Conservation (phyloP, 2,113 vertebrate species). For the Gopherus evgoodei region DNA sequence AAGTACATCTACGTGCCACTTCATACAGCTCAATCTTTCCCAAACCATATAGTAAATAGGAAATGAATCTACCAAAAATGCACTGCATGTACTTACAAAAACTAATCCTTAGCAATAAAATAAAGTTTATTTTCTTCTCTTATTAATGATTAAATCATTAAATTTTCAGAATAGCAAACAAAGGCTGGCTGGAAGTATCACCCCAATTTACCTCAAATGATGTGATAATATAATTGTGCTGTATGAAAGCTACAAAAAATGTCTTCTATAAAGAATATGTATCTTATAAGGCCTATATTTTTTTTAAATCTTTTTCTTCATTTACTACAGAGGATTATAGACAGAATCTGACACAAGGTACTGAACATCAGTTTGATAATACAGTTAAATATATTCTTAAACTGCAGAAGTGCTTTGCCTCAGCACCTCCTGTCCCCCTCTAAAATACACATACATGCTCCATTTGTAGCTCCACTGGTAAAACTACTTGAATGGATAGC, state of each 20-base stretch:
- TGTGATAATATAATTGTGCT: neutral
- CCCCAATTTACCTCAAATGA: neutral
- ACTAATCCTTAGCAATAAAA: neutral
- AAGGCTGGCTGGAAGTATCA: accelerated
- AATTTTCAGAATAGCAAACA: neutral
- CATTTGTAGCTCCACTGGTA: neutral
- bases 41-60: neutral
- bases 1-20: neutral
- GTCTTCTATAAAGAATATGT: neutral
- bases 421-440: neutral
- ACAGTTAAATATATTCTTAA: neutral
- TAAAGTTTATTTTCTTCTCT: accelerated
- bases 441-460: neutral
- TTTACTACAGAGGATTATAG: neutral
- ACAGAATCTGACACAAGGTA: neutral
- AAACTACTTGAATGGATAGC: neutral
- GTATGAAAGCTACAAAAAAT: neutral
- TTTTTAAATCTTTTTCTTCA: neutral
- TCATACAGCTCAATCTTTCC: neutral
- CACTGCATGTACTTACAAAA: neutral
- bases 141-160: neutral
- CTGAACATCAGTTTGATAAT: conserved; percentile 36
- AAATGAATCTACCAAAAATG: neutral
- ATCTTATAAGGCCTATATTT: neutral
- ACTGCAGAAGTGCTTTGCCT: neutral